Base-by-base conservation (phyloP, 2,113 vertebrate species). In the Cebus imitator region DNA sequence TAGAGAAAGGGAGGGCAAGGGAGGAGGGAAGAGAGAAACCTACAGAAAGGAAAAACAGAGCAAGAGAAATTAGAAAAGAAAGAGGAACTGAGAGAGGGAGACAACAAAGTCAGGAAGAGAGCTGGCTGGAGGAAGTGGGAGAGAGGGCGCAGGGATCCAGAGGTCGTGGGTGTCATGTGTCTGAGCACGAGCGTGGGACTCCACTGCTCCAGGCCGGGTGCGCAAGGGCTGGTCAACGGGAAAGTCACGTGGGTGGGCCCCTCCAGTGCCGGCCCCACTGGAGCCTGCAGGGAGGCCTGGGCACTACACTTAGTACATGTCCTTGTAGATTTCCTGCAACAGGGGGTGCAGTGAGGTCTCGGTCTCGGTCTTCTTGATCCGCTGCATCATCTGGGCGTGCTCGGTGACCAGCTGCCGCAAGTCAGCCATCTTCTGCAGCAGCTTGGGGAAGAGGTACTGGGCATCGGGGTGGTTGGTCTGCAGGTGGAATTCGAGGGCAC, bases 391-490 rank as follows among this genome's bases (percentile, higher is more conserved):
- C 98, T 99, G 99, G 86, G 99, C 99, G 0, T 99, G 99, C 98
- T 99, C 99, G 0, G 99, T 99, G 98, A 99, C 99, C 97, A 99
- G 98, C 98, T 99, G 99, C 95, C 99, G 98, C 94, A 99, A 99
- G 98, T 99, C 99, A 0, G 99, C 99, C 99, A 99, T 99, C 98
- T 99, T 99, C 99, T 99, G 99, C 98, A 99, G 99, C 98, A 99
- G 99, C 98, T 99, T 99, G 97, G 99, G 99, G 98, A 99, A 99
- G 98, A 99, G 99, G 99, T 99, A 99, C 98, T 99, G 98, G 57
- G 99, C 99, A 85, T 99, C 99, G 0, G 99, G 99, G 98, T 99
- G 99, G 99, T 99, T 99, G 94, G 98, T 98, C 96, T 99, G 99
- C 94, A 99, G 98, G 97, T 99, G 99, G 87, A 99, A 99, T 98